Evolutionary conservation across 2,113 vertebrate genomes (phyloP).

Genomic region (Diglossa brunneiventris): DNA sequence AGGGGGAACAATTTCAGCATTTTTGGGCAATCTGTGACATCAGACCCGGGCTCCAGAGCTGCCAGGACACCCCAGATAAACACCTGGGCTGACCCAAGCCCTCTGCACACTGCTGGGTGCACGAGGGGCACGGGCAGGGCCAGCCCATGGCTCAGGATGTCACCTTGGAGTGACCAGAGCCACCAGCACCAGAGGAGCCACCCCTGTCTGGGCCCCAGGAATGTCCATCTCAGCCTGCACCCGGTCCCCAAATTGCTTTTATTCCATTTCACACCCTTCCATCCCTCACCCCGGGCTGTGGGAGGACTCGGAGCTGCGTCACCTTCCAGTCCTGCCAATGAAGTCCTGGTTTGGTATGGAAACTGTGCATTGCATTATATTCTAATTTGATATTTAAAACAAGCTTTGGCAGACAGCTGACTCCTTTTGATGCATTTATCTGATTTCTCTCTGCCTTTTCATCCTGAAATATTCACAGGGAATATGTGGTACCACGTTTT

Average conservation of each 20-base stretch:
- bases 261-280: not conserved
- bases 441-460: slow-evolving; percentile 55
- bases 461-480: not conserved
- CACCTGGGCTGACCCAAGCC: not conserved
- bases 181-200: not conserved
- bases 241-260: not conserved
- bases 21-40: slow-evolving; percentile 48
- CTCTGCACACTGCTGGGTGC: not conserved
- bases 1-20: slow-evolving; percentile 20
- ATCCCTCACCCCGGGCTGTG: not conserved
- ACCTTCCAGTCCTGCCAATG: slow-evolving; percentile 61
- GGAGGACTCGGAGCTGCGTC: slow-evolving; percentile 31
- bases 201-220: not conserved
- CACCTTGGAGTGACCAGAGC: not conserved
- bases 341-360: slow-evolving; percentile 66
- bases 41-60: not conserved
- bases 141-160: too few relatives aligned
- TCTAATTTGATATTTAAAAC: slow-evolving; percentile 70
- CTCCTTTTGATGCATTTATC: slow-evolving; percentile 63
- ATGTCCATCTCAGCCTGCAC: not conserved
- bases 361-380: slow-evolving; percentile 51
- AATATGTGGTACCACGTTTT: not conserved
- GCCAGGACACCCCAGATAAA: not conserved
- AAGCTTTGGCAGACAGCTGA: slow-evolving; percentile 43
- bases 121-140: not conserved